Evolutionary conservation across 2,797 vertebrate species (phyloP).

Genomic region (Nannoperca obscura): DNA sequence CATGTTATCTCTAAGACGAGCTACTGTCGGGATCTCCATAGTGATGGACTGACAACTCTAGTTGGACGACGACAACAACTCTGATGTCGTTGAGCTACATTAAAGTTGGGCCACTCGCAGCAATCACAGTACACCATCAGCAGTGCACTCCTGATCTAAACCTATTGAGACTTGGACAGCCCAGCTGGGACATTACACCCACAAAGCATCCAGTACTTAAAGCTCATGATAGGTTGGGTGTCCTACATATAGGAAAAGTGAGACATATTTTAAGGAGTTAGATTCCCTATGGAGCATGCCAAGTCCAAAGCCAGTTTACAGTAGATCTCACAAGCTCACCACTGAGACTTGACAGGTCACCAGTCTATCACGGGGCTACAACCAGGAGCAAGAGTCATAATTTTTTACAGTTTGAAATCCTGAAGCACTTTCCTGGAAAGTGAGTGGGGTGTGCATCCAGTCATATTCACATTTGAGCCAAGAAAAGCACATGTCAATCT

Average conservation of each 20-base stretch:
- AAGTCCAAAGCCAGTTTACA: neutral
- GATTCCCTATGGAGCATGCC: neutral
- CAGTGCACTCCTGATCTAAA: constrained; percentile 27
- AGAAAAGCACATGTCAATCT: neutral
- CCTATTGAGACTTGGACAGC: constrained; percentile 43
- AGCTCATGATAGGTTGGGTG: constrained; percentile 9
- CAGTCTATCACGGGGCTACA: neutral
- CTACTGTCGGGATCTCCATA: constrained; percentile 51
- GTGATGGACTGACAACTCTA: constrained; percentile 48
- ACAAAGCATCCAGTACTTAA: constrained; percentile 19
- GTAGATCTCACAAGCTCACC: neutral
- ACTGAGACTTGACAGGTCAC: neutral
- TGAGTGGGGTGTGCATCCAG: neutral
- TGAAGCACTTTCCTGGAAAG: neutral
- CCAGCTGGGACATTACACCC: constrained; percentile 27
- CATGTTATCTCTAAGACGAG: constrained; percentile 55
- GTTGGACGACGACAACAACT: neutral
- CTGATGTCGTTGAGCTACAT: constrained; percentile 64
- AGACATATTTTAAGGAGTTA: constrained; percentile 1
- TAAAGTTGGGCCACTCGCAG: constrained; percentile 56
- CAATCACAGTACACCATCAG: constrained; percentile 73
- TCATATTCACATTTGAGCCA: neutral
- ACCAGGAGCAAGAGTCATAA: neutral
- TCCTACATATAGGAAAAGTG: neutral
- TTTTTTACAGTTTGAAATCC: constrained; percentile 3